These are phyloP conservation scores for Osmerus eperlanus DNA, from an alignment of 2,113 vertebrate species.

Conservation along the genomic window DNA sequence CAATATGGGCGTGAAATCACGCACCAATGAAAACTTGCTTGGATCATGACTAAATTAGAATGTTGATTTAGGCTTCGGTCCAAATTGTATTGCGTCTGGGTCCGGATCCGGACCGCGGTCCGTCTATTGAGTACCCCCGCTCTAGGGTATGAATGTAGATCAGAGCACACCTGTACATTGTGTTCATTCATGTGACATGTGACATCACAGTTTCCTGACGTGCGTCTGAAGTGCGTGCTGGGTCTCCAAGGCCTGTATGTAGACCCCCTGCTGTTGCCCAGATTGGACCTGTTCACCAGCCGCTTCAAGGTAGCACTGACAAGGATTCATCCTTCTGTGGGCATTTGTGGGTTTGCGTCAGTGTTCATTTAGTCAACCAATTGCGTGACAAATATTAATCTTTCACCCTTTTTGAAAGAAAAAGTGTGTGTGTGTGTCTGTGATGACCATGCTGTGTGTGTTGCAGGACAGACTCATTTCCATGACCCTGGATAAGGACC, in stretches of 20 bases:
- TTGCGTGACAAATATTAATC: too few relatives aligned
- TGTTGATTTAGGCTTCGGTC: too few relatives aligned
- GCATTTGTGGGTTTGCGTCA: not conserved
- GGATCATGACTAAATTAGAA: too few relatives aligned
- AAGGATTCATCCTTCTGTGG: not conserved
- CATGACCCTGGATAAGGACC: constrained; percentile 90
- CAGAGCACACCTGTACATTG: not conserved
- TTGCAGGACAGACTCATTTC: constrained; percentile 85
- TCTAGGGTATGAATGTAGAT: not conserved
- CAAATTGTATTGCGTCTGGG: too few relatives aligned
- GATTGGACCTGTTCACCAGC: constrained; percentile 85
- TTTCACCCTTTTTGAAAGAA: too few relatives aligned
- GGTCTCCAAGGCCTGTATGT: constrained; percentile 80
- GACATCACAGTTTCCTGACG: constrained; percentile 78
- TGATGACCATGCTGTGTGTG: constrained; percentile 22
- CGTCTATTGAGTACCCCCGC: too few relatives aligned
- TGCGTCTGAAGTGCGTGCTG: constrained; percentile 83
- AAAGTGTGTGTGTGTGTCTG: not conserved
- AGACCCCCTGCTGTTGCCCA: constrained; percentile 73
- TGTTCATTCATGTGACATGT: not conserved
- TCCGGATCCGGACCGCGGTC: too few relatives aligned
- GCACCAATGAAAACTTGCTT: too few relatives aligned
- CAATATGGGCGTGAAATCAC: too few relatives aligned
- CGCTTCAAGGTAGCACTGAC: constrained; percentile 81
- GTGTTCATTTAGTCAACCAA: not conserved